Conservation (phyloP, 2,797 vertebrate species). For the Cyprinella venusta region DNA sequence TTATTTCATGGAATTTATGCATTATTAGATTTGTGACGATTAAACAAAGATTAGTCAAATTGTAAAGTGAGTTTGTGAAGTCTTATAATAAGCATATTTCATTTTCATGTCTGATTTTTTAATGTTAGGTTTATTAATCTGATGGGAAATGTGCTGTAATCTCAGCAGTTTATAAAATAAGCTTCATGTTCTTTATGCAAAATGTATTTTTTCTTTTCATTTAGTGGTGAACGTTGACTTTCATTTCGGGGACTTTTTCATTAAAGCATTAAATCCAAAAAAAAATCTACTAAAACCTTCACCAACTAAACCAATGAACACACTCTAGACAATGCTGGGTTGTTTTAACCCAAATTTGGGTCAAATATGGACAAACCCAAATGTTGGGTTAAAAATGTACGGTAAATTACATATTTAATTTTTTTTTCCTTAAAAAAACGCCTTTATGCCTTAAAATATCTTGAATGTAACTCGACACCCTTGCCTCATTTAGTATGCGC, state of each 20-base stretch:
- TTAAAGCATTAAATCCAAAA: slow-evolving; percentile 16
- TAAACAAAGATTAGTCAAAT: not conserved
- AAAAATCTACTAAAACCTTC: not conserved
- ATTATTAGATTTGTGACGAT: not conserved
- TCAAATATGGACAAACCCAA: no score
- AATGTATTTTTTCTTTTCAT: not conserved
- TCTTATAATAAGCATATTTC: not conserved
- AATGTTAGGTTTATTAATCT: not conserved
- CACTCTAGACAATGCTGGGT: no score
- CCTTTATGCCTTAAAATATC: no score
- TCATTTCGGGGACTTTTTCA: slow-evolving; percentile 5
- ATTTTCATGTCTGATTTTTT: not conserved
- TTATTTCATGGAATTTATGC: not conserved
- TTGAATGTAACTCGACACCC: no score
- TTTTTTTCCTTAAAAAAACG: no score
- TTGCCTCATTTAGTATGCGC: no score
- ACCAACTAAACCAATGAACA: not conserved
- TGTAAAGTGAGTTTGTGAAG: not conserved
- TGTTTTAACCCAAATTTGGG: no score
- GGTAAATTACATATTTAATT: no score
- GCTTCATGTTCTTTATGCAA: not conserved
- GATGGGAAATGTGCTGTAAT: not conserved
- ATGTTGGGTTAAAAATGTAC: no score
- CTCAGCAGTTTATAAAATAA: not conserved
- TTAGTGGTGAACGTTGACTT: not conserved